Conservation (phyloP, 2,888 invertebrate genomes). For the Orthosia gothica region DNA sequence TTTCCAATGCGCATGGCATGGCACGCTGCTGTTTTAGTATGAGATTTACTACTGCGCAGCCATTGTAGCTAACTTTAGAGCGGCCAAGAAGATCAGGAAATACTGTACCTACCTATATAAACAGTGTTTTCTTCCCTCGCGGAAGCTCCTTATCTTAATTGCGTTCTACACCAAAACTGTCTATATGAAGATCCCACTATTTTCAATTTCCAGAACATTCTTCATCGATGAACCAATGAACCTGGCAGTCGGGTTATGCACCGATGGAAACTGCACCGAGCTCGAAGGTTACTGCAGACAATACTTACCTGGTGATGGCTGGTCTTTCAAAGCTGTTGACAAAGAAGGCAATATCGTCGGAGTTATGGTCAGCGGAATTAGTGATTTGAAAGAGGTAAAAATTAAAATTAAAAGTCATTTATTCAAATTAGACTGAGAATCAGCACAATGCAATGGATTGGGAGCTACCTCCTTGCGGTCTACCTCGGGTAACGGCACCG, state of each 20-base stretch:
- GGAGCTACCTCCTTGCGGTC: no score
- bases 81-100: no score
- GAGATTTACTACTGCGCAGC: no score
- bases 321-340: slow-evolving; percentile 93
- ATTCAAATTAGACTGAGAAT: background rate
- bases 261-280: slow-evolving; percentile 87
- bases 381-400: slow-evolving; percentile 79
- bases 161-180: background rate
- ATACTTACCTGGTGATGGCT: slow-evolving; percentile 89
- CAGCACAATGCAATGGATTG: background rate
- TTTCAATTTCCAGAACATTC: slow-evolving; percentile 86
- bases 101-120: no score
- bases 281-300: slow-evolving; percentile 92
- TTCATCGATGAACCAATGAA: slow-evolving; percentile 93
- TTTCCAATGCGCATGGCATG: no score
- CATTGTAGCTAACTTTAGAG: no score
- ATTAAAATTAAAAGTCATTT: background rate
- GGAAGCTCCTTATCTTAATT: background rate
- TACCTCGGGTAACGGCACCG: no score
- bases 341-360: slow-evolving; percentile 91
- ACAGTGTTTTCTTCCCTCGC: no score
- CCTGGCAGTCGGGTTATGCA: slow-evolving; percentile 88
- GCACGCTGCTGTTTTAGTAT: no score
- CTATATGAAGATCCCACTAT: background rate
- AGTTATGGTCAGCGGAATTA: slow-evolving; percentile 89